These are phyloP conservation scores for Zaprionus taronus DNA, from an alignment of 1,140 invertebrate genomes.

Conservation along the genomic window DNA sequence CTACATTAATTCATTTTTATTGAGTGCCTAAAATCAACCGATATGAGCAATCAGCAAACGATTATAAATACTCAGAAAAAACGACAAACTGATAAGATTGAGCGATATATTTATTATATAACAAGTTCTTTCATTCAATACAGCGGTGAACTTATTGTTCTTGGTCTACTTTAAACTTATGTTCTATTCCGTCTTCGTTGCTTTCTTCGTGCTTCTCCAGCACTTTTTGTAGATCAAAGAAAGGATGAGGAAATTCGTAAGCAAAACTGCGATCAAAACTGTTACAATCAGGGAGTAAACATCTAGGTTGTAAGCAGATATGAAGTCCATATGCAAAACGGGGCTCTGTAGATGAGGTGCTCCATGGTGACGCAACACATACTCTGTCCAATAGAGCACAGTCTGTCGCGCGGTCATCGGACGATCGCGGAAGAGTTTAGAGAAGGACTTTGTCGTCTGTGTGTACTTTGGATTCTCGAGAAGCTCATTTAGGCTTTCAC, in stretches of 20 bases:
- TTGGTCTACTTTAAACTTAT: neutral
- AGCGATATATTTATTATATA: neutral
- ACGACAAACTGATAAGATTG: neutral
- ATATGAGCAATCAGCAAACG: neutral
- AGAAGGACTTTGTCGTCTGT: slow-evolving; percentile 37
- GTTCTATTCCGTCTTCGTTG: neutral
- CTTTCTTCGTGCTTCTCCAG: neutral
- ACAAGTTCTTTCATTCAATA: neutral
- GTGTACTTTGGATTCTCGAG: slow-evolving; percentile 57
- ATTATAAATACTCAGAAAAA: neutral
- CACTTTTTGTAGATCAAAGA: neutral
- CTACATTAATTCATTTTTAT: too few species aligned
- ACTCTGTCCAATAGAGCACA: slow-evolving; percentile 84
- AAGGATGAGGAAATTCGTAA: neutral
- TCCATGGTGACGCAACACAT: slow-evolving; percentile 84
- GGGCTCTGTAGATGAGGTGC: slow-evolving; percentile 71
- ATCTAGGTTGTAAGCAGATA: slow-evolving; percentile 58
- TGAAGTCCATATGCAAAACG: slow-evolving; percentile 75
- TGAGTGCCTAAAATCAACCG: neutral
- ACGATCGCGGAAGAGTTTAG: slow-evolving; percentile 68
- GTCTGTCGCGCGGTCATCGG: slow-evolving; percentile 71
- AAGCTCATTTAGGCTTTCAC: slow-evolving; percentile 41
- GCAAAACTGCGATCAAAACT: neutral
- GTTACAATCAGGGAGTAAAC: slow-evolving; percentile 31
- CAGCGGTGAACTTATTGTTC: neutral